Base-by-base conservation (phyloP, 2,113 vertebrate species). In the Pachyramphus minor region DNA sequence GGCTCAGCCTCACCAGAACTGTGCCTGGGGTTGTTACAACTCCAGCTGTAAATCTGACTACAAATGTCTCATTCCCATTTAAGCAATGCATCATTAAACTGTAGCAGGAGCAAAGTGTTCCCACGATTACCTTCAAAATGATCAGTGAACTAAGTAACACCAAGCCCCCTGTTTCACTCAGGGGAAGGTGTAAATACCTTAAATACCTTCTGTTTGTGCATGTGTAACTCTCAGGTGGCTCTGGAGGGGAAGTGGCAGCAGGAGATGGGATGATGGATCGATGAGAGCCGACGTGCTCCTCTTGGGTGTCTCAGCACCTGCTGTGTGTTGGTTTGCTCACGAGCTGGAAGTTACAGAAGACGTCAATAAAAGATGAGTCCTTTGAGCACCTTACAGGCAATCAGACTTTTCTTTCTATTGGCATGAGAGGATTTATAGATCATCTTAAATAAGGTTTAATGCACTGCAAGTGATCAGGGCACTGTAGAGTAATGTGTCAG, bases 31-130 rank as follows among this genome's bases (percentile, higher is more conserved):
- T 56, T 5, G 14, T 56, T 47, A 35, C 4, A 28, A 5, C 55
- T 68, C 17, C 13, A 62, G 78, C 81, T 74, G 9, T 86, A 81
- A 69, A 94, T 95, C 62, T 52, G 79, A 50, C 81, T 80, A 4
- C 69, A 64, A 80, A 58, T 2, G 14, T 47, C 68, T 94, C 66
- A 84, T 87, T 94, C 53, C 44, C 49, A 10, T 93, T 96, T 91
- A 94, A 87, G 87, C 56, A 78, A 68, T 15, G 72, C 20, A 2
- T 91, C 89, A 84, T 94, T 95, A 94, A 93, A 83, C 91, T 93
- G 33, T 91, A 91, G 80, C 45, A 66, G 62, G 33, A 63, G 81
- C 90, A 71, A 91, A 94, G 67, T 22, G 35, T 71, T 96, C 81
- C 96, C 67, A 16, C 0, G 7, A 56, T 89, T 95, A 78, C 66